Evolutionary conservation across 2,888 invertebrate species (phyloP), one percentile per base, ranked within the genome.

Genomic region (Ornithoptera alexandrae): DNA sequence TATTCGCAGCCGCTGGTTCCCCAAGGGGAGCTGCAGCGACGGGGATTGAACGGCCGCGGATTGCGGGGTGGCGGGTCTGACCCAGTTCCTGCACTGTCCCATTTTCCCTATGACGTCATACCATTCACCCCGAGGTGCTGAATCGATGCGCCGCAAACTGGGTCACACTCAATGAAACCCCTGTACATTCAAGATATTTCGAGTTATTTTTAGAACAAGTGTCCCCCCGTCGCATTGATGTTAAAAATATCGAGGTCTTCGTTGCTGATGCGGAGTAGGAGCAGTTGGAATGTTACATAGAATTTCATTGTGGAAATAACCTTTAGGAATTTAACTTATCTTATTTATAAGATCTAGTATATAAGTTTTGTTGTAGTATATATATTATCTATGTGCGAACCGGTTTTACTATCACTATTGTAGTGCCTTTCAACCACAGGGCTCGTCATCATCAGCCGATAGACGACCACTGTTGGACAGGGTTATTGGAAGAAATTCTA

Each of bases 121-220:
- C 71, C 87, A 90, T 90, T 92, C 90, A 90, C 84, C 87, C 87
- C 84, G 82, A 78, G 78, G 74, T 84, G 80, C 77, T 89, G 87
- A 91, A 91, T 90, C 91, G 88, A 91, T 89, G 89, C 84, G 81
- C 79, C 80, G 80, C 74, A 79, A 89, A 86, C 84, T 88, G 82
- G 90, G 91, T 86, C 90, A 85, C 80, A 77, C 83, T 91, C 87
- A 92, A 91, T 91, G 90, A 82, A 85, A 78, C 79, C 84, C 84
- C 82, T 77, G 81, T 84, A 86, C 87, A 86, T 88, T 88, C 86
- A 82, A 39, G 39, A 39, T 39, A 39, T 81, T 79, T 75, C 36
- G 22, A 59, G 78, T 84, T 90, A 90, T 90, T 86, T 90, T 86
- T 90, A 88, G 86, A 79, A 74, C 70, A 57, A 22, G 42, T 22